Conservation (phyloP, 2,113 vertebrate species). For the Lycocorax pyrrhopterus region DNA sequence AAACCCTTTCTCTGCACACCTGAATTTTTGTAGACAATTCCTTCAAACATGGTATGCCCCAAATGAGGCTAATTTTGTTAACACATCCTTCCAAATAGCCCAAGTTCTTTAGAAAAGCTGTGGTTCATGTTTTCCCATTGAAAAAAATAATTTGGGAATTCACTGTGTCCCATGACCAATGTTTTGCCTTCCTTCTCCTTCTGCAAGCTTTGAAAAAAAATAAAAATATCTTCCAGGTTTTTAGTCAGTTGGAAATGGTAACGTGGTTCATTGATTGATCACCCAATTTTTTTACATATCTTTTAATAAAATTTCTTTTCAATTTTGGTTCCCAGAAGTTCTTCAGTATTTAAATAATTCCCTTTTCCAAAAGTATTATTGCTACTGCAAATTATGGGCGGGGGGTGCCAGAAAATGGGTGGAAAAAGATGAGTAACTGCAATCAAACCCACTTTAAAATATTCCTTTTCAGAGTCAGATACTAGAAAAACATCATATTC, state of each 20-base stretch:
- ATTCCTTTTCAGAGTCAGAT: not conserved
- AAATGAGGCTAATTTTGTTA: not conserved
- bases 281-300: not conserved
- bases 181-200: not conserved
- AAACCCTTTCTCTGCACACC: not conserved
- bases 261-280: too few species aligned
- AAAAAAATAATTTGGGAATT: not conserved
- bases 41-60: not conserved
- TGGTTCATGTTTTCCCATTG: not conserved
- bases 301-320: not conserved
- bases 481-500: not conserved
- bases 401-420: not conserved
- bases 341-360: not conserved
- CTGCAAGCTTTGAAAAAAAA: not conserved
- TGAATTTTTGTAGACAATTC: not conserved
- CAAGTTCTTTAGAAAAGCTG: not conserved
- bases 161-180: not conserved
- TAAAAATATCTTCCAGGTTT: not conserved
- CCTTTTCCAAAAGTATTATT: not conserved
- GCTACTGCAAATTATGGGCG: not conserved
- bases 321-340: not conserved
- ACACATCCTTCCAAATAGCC: not conserved
- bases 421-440: not conserved
- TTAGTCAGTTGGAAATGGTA: not conserved
- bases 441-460: not conserved